phyloP scores from a whole-genome alignment of 2,888 invertebrate genomes.

The Lochmaea capreae region DNA sequence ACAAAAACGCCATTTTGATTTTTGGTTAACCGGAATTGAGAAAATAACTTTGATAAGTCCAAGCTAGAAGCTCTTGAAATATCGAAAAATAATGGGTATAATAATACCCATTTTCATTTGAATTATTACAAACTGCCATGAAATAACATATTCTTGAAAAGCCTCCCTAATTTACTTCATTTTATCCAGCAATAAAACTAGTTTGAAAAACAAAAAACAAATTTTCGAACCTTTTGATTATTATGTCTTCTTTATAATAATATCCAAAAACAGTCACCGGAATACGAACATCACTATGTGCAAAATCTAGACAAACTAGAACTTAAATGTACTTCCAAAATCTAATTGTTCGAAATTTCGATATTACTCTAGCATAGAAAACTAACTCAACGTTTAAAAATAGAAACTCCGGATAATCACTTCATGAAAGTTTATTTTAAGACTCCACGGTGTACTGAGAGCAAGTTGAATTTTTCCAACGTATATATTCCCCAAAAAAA shows the following conservation, averaged over 20 bases:
- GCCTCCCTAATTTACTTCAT: no score
- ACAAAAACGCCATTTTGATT: no score
- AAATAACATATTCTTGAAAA: no score
- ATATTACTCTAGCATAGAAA: conserved; percentile 9
- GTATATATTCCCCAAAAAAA: conserved; percentile 32
- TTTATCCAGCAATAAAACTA: background rate
- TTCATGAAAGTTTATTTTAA: conserved; percentile 17
- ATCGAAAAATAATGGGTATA: no score
- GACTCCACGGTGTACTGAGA: conserved; percentile 26
- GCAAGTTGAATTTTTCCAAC: conserved; percentile 11
- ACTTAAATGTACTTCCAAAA: background rate
- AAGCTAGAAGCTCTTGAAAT: no score
- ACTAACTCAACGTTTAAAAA: conserved; percentile 11
- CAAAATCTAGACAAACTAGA: background rate
- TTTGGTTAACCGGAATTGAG: no score
- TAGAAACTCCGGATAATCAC: conserved; percentile 11
- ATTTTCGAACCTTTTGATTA: background rate
- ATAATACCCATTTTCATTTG: no score
- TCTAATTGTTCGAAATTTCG: conserved; percentile 8
- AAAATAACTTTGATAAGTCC: no score
- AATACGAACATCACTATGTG: conserved; percentile 6
- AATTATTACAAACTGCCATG: no score
- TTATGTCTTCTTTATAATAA: conserved; percentile 4
- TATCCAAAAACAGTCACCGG: background rate
- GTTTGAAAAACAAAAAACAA: background rate